Base-by-base conservation (phyloP, 2,113 vertebrate species). In the Nasalis larvatus region DNA sequence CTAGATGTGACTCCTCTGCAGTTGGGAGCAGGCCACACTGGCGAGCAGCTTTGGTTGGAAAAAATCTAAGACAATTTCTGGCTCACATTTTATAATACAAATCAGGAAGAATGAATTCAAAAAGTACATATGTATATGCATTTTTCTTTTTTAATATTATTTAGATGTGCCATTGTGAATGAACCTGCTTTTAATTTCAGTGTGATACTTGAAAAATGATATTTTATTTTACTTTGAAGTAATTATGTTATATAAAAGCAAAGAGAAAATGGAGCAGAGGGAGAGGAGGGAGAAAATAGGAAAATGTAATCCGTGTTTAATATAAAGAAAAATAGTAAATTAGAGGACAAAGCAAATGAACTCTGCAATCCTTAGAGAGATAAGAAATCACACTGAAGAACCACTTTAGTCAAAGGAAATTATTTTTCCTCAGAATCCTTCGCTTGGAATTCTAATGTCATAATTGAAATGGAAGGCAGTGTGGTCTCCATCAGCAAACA, bases 101-200 rank as follows among this genome's bases (percentile, higher is more conserved):
- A 25, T 74, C 14, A 32, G 2, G 20, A 8, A 49, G 1, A 77
- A 21, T 27, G 2, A 32, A 74, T 68, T 76, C 35, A 60, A 74
- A 58, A 32, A 81, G 49, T 45, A 40, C 49, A 3, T 40, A 30
- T 30, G 12, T 32, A 16, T 21, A 12, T 12, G 10, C 18, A 42
- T 40, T 56, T 60, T 73, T 58, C 12, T 73, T 49, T 56, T 91
- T 73, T 18, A 9, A 18, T 82, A 73, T 82, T 77, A 74, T 35
- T 95, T 91, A 42, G 40, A 71, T 71, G 40, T 86, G 9, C 12
- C 54, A 77, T 77, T 92, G 89, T 76, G 87, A 68, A 56, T 30
- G 3, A 1, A 63, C 49, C 18, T 93, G 45, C 60, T 58, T 71
- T 89, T 40, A 47, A 56, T 85, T 56, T 37, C 56, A 49, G 0